phyloP scores from a whole-genome alignment of 2,113 vertebrate species.

The Melanostigma gelatinosum region DNA sequence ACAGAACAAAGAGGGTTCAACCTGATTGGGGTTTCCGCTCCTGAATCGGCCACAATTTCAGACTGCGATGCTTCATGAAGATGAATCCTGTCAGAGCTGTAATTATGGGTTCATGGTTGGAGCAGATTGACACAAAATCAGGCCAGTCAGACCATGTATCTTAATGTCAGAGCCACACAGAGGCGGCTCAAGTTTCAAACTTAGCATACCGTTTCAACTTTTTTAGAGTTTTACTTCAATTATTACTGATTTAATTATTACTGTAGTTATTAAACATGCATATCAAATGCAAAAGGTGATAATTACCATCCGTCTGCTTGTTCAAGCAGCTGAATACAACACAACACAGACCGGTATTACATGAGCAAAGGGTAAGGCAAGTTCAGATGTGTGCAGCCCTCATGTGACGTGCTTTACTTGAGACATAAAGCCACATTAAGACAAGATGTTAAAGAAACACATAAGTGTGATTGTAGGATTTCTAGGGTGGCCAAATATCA shows the following conservation, averaged over 20 bases:
- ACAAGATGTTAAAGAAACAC: not conserved
- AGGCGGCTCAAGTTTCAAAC: not conserved
- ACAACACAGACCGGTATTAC: no score
- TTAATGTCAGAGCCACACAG: conserved; percentile 1
- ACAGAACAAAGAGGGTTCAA: conserved; percentile 21
- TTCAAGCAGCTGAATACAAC: no score
- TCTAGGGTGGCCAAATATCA: not conserved
- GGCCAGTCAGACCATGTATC: conserved; percentile 20
- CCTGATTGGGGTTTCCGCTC: conserved; percentile 33
- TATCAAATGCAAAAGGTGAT: no score
- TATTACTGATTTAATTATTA: no score
- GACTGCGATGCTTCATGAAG: conserved; percentile 5
- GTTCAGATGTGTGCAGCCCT: no score
- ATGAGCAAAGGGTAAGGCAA: no score
- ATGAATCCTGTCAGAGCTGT: conserved; percentile 16
- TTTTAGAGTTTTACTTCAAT: not conserved
- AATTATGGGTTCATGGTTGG: conserved; percentile 16
- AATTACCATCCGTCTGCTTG: no score
- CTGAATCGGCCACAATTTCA: conserved; percentile 45
- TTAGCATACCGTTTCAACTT: not conserved
- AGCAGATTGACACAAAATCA: conserved; percentile 18
- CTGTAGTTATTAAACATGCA: no score
- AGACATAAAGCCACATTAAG: no score
- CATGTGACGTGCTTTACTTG: no score
- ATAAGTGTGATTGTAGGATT: not conserved